Evolutionary conservation across 1,140 invertebrate genomes (phyloP).

Genomic region (Pogonus chalceus): DNA sequence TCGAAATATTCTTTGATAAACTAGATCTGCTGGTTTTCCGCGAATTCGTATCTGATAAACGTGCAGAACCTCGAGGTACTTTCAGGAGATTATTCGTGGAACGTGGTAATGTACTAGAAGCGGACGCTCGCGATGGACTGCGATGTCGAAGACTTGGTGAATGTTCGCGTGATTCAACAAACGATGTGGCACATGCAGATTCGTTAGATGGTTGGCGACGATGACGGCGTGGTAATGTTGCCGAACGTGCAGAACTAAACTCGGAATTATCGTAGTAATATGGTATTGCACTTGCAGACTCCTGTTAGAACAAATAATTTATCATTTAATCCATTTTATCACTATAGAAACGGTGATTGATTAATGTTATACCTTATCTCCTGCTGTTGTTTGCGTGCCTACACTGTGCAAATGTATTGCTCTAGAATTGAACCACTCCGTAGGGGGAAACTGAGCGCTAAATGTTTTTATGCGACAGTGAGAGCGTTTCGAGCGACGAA

Average conservation of each 20-base stretch:
- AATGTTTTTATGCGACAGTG: conserved; percentile 52
- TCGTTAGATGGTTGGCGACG: conserved; percentile 58
- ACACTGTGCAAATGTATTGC: conserved; percentile 76
- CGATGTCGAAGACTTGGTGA: conserved; percentile 38
- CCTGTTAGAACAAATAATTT: conserved; percentile 20
- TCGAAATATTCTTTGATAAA: conserved; percentile 34
- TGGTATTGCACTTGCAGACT: conserved; percentile 26
- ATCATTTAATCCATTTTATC: too few relatives aligned
- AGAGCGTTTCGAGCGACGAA: conserved; percentile 67
- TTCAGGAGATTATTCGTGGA: conserved; percentile 41
- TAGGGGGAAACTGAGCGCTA: conserved; percentile 82
- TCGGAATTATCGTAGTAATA: conserved; percentile 30
- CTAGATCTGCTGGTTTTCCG: conserved; percentile 28
- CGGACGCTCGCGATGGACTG: conserved; percentile 43
- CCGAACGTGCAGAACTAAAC: conserved; percentile 54
- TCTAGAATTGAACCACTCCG: conserved; percentile 81
- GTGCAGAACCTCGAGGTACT: conserved; percentile 42
- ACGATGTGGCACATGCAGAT: conserved; percentile 44
- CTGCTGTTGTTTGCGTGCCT: conserved; percentile 60
- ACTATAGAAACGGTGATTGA: too few relatives aligned
- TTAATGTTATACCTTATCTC: conserved; percentile 26
- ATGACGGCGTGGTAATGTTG: conserved; percentile 63
- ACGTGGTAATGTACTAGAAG: conserved; percentile 48
- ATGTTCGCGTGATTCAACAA: conserved; percentile 35
- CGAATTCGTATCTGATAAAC: conserved; percentile 27